phyloP scores from a whole-genome alignment of 2,888 invertebrate genomes.

The Imbricaverruca yamaguchii region DNA sequence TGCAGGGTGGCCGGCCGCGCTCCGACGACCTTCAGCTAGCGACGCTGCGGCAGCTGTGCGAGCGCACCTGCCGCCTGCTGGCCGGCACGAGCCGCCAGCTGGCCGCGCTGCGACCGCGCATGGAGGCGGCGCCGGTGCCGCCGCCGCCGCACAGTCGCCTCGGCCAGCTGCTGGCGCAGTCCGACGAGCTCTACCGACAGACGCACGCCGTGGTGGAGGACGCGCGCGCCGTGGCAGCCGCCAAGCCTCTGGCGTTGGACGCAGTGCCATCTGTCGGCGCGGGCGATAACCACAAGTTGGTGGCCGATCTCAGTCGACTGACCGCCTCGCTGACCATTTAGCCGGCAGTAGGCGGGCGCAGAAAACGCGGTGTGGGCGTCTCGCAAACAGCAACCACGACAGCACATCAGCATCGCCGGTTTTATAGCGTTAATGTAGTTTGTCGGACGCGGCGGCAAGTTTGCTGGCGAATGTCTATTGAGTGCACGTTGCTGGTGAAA shows the following conservation, averaged over 20 bases:
- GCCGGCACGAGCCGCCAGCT: not conserved
- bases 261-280: not conserved
- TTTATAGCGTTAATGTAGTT: no score
- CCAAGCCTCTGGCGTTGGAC: not conserved
- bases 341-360: not conserved
- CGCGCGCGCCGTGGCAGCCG: not conserved
- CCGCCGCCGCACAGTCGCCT: slow-evolving; percentile 5
- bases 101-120: not conserved
- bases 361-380: no score
- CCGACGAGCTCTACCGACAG: not conserved
- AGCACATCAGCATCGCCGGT: no score
- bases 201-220: not conserved
- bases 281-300: not conserved
- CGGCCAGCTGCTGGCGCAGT: slow-evolving; percentile 7
- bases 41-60: slow-evolving; percentile 5
- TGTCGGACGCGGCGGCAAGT: no score
- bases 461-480: no score
- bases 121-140: slow-evolving; percentile 5
- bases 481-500: no score
- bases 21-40: slow-evolving; percentile 14
- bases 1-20: slow-evolving; percentile 11
- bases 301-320: not conserved
- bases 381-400: no score
- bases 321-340: not conserved
- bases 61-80: slow-evolving; percentile 15